Conservation (phyloP, 1,140 invertebrate genomes). For the Apis laboriosa region DNA sequence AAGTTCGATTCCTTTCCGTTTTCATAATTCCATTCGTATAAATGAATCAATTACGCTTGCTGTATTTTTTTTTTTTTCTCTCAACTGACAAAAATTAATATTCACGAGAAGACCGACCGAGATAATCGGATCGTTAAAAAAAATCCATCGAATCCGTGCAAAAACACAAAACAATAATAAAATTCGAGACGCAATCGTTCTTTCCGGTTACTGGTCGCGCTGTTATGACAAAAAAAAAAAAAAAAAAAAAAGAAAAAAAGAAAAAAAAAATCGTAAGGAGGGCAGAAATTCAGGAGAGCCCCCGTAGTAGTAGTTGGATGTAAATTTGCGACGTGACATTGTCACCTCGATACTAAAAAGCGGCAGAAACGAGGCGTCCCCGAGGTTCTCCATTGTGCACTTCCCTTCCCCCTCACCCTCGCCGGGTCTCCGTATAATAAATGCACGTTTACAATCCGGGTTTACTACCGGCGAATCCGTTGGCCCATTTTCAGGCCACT, state of each 20-base stretch:
- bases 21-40: too few relatives aligned
- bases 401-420: conserved; percentile 21
- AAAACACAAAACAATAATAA: too few relatives aligned
- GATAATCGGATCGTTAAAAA: too few relatives aligned
- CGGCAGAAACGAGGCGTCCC: conserved; percentile 53
- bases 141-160: too few relatives aligned
- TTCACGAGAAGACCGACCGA: too few relatives aligned
- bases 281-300: neutral
- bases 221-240: neutral
- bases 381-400: conserved; percentile 50
- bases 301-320: neutral
- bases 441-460: conserved; percentile 66
- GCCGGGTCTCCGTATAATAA: conserved; percentile 46
- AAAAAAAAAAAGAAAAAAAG: neutral
- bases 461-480: conserved; percentile 61
- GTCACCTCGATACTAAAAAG: conserved; percentile 62
- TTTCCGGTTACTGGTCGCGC: neutral
- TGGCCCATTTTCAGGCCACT: conserved; percentile 65
- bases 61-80: too few relatives aligned
- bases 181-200: too few relatives aligned
- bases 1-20: too few relatives aligned
- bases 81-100: too few relatives aligned
- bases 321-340: conserved; percentile 45
- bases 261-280: neutral
- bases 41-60: too few relatives aligned